Base-by-base conservation (phyloP, 2,113 vertebrate genomes). In the Mustela lutreola region DNA sequence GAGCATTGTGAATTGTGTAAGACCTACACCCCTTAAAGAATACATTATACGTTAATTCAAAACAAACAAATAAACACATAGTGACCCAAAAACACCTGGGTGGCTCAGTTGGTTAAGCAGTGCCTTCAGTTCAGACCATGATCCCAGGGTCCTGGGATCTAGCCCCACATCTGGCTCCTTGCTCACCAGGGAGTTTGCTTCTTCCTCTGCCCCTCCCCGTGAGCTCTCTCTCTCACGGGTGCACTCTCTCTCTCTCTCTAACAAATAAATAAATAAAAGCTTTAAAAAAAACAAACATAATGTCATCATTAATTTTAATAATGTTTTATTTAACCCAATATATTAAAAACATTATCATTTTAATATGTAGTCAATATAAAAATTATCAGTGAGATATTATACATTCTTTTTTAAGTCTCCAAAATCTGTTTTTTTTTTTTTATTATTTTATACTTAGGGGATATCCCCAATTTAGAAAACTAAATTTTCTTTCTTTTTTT, bases 321-420 rank as follows among this genome's bases (percentile, higher is more conserved):
- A 89, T 78, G 19, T 87, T 62, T 82, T 81, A 11, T n/a, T 87
- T 78, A 91, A 88, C 7, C 4, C 3, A 16, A 1, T 65, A 58
- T 24, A 11, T 91, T 89, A 26, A 84, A 93, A 53, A 63, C 36
- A 75, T 45, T 45, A 28, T 82, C 18, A 81, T 93, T 62, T 65
- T 7, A 84, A 48, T 58, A 89, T 79, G 45, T 65, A 60, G 95
- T 94, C 60, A 62, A 19, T 60, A 31, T 78, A 33, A 95, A 93
- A 91, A 63, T 65, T 60, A 63, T 78, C 86, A 71, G 1, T 63
- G 31, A 83, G 60, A 78, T 56, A 60, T 33, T 39, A 6, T 31
- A 53, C 21, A 36, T 89, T 60, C 11, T 71, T 82, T 50, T 60
- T 33, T 56, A 8, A 36, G 11, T 65, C 50, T 91, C 89, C 12